Evolutionary conservation across 2,797 vertebrate species (phyloP), one percentile per base, ranked within the genome.

Genomic region (Gymnopithys bicolor): DNA sequence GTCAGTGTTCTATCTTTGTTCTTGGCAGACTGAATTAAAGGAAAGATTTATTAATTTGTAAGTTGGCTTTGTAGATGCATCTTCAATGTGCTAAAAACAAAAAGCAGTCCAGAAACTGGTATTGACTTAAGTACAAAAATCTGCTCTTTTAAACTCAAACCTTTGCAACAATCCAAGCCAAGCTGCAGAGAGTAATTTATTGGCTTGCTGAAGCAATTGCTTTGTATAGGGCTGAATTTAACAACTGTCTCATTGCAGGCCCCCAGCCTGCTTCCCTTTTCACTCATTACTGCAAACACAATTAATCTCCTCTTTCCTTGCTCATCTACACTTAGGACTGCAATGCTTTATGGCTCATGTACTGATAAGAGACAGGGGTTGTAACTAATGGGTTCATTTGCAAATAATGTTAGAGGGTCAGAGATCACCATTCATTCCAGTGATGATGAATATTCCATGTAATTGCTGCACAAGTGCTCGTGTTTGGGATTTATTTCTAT

Each of bases 21-120:
- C 70, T 94, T 96, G 95, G 91, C 94, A 94, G 63, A 19, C 35
- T 80, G 87, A 93, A 91, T 86, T 91, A 79, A 95, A 92, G 87
- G 45, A 73, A 95, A 95, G 94, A 88, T 95, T 94, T 94, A 94
- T 95, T 94, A 84, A 94, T 94, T 93, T 94, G 89, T 91, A 93
- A 88, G 67, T 70, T 94, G 95, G 93, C 91, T 93, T 88, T 90
- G 83, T 59, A 89, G 91, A 93, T 71, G 91, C 73, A 93, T 90
- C 86, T 89, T 79, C 84, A 94, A 87, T 79, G 74, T 51, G 59
- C 73, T 94, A 87, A 90, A 95, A 80, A 12, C 62, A 46, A 84
- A 84, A 84, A 92, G 63, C 63, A 52, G 39, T 75, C 70, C 66
- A 94, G 86, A 95, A 92, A 75, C 60, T 33, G 79, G 18, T 56